These are phyloP conservation scores for Mimachlamys varia DNA, from an alignment of 2,888 invertebrate species.

Conservation along the genomic window DNA sequence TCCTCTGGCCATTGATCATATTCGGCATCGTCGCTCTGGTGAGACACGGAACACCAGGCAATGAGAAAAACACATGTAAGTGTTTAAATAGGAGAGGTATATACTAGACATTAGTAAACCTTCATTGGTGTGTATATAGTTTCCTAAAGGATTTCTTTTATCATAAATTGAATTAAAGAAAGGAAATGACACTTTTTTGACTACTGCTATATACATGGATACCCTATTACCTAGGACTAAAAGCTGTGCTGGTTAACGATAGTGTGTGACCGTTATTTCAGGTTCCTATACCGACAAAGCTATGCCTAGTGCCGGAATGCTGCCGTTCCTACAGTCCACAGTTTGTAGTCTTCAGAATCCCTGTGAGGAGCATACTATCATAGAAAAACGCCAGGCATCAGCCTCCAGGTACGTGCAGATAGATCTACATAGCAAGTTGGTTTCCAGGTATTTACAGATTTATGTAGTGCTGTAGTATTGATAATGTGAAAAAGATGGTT, in stretches of 20 bases:
- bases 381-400: conserved; percentile 48
- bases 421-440: too few species aligned
- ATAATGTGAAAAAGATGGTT: too few species aligned
- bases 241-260: background rate
- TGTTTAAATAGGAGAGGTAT: conserved; percentile 11
- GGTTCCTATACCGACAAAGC: conserved; percentile 74
- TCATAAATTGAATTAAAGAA: too few species aligned
- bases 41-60: conserved; percentile 68
- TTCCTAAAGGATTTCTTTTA: too few species aligned
- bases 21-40: conserved; percentile 72
- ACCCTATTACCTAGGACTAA: too few species aligned
- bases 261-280: conserved; percentile 47
- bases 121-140: too few species aligned
- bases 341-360: conserved; percentile 74
- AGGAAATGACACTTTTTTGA: too few species aligned
- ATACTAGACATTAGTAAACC: too few species aligned
- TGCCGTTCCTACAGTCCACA: conserved; percentile 75
- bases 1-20: conserved; percentile 75
- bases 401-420: conserved; percentile 59
- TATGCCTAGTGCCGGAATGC: conserved; percentile 74
- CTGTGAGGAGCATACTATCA: conserved; percentile 57
- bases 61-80: conserved; percentile 71
- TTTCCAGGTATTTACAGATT: too few species aligned
- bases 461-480: too few species aligned
- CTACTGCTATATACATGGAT: too few species aligned